phyloP scores from a whole-genome alignment of 1,140 invertebrate genomes.

The Notospermus geniculatus region DNA sequence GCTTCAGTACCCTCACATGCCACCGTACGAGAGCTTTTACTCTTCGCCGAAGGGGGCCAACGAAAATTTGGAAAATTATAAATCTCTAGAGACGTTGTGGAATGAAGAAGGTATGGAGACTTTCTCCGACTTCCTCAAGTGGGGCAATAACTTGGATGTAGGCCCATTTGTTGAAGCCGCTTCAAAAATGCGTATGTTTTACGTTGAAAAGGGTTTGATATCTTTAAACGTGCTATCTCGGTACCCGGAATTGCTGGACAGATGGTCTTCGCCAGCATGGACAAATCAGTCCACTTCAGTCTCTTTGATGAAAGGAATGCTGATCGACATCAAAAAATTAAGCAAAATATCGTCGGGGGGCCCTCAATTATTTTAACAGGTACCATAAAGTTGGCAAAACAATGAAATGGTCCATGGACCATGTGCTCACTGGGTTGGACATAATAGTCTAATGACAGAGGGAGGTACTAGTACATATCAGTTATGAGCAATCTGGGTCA shows the following conservation, averaged over 20 bases:
- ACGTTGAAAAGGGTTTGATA: conserved; percentile 18
- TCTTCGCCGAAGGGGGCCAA: conserved; percentile 11
- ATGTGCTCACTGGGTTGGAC: too few species aligned
- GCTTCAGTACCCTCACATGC: conserved; percentile 7
- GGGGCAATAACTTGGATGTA: conserved; percentile 24
- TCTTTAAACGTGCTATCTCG: conserved; percentile 20
- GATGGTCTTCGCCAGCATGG: neutral
- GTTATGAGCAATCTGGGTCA: too few species aligned
- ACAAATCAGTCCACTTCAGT: conserved; percentile 12
- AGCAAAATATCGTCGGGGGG: conserved; percentile 20
- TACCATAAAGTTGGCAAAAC: conserved; percentile 24
- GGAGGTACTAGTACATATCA: too few species aligned
- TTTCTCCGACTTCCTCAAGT: conserved; percentile 11
- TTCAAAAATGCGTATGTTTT: conserved; percentile 14
- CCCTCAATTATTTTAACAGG: conserved; percentile 24
- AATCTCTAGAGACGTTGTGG: neutral
- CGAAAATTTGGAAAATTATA: neutral
- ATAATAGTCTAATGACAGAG: too few species aligned
- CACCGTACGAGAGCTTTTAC: conserved; percentile 12
- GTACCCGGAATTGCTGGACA: conserved; percentile 13
- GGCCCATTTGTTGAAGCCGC: conserved; percentile 15
- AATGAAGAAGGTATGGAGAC: neutral
- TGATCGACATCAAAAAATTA: conserved; percentile 18
- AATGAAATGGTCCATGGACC: too few species aligned
- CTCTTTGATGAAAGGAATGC: conserved; percentile 19